A percentile compares a stretch with the other conserved stretches of the same genome.
Evolutionary conservation across 2,888 invertebrate genomes (phyloP).

Genomic region (Schrankia costaestrigalis): DNA sequence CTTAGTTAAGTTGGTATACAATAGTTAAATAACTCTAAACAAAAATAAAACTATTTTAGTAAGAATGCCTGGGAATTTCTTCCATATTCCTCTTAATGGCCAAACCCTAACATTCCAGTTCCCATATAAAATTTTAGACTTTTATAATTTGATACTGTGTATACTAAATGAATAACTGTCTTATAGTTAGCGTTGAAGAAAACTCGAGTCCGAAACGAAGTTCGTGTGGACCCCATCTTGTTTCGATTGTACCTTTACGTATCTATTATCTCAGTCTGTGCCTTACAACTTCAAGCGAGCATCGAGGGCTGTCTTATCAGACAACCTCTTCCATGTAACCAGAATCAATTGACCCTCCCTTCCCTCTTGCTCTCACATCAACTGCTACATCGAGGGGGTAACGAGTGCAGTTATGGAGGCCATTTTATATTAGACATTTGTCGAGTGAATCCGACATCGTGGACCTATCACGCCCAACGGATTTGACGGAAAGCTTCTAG

Average conservation of each 20-base stretch:
- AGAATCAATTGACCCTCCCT: conserved; percentile 35
- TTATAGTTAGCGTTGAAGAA: too few species aligned
- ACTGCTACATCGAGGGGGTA: conserved; percentile 7
- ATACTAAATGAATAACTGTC: too few species aligned
- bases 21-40: too few species aligned
- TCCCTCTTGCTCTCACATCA: conserved; percentile 14
- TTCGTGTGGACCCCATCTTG: neutral
- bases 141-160: too few species aligned
- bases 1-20: too few species aligned
- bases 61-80: too few species aligned
- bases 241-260: conserved; percentile 33
- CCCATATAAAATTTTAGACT: too few species aligned
- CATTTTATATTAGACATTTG: conserved; percentile 28
- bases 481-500: conserved; percentile 31
- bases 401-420: conserved; percentile 22
- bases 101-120: too few species aligned
- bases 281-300: conserved; percentile 45
- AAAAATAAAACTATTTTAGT: too few species aligned
- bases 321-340: conserved; percentile 30
- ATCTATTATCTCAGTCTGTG: conserved; percentile 48
- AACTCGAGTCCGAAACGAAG: too few species aligned
- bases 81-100: too few species aligned
- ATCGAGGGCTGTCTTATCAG: conserved; percentile 44
- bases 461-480: conserved; percentile 28
- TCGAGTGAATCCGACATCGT: conserved; percentile 31